Conservation (phyloP, 2,797 vertebrate genomes). For the Xenops minutus region DNA sequence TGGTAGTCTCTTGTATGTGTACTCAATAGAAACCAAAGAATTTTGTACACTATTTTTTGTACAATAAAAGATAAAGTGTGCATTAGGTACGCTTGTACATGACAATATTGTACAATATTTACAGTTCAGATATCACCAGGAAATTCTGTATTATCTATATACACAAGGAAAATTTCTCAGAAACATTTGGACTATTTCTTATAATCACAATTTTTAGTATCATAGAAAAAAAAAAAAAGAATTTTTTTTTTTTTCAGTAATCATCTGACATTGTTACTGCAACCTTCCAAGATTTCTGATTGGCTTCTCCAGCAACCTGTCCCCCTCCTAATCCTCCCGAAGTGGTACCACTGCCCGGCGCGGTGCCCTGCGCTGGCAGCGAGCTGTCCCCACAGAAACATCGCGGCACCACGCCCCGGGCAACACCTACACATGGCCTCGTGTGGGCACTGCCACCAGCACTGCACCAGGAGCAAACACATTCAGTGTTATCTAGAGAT, state of each 20-base stretch:
- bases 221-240: slow-evolving; percentile 83
- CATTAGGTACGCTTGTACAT: slow-evolving; percentile 99
- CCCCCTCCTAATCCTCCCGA: slow-evolving; percentile 76
- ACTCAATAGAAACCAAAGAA: slow-evolving; percentile 97
- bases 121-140: slow-evolving; percentile 95
- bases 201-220: slow-evolving; percentile 86
- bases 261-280: slow-evolving; percentile 87
- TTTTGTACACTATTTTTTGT: slow-evolving; percentile 98
- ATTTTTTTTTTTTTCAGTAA: slow-evolving; percentile 77
- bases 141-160: slow-evolving; percentile 98
- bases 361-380: slow-evolving; percentile 82
- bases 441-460: slow-evolving; percentile 72
- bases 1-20: slow-evolving; percentile 86
- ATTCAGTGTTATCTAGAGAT: slow-evolving; percentile 99
- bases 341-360: slow-evolving; percentile 78
- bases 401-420: slow-evolving; percentile 53
- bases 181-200: slow-evolving; percentile 98
- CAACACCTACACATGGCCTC: slow-evolving; percentile 76
- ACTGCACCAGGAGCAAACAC: slow-evolving; percentile 76
- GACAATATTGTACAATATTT: slow-evolving; percentile 99
- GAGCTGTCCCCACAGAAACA: slow-evolving; percentile 70
- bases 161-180: slow-evolving; percentile 99
- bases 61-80: slow-evolving; percentile 99
- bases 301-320: slow-evolving; percentile 82
- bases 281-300: slow-evolving; percentile 80